phyloP scores from a whole-genome alignment of 2,797 vertebrate genomes.

The Myotis daubentonii region DNA sequence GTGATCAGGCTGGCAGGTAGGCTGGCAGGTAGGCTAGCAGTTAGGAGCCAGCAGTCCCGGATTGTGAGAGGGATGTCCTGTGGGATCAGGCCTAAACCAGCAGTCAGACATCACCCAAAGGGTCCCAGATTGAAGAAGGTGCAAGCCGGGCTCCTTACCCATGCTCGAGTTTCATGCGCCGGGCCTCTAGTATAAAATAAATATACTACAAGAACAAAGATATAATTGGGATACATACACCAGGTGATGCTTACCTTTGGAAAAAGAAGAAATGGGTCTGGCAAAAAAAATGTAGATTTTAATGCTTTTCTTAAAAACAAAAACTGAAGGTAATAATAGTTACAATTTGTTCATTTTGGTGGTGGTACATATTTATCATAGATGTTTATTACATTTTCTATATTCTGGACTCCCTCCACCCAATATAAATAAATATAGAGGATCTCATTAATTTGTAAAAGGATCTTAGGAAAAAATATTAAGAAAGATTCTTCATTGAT shows the following conservation, averaged over 20 bases:
- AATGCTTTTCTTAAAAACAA: neutral
- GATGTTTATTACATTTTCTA: neutral
- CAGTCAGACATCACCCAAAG: too few relatives aligned
- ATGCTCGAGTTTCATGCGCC: too few relatives aligned
- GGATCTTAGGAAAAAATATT: neutral
- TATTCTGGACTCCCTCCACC: neutral
- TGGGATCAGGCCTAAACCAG: too few relatives aligned
- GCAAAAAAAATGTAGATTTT: neutral
- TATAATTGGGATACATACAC: neutral
- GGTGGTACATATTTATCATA: neutral
- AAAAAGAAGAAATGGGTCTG: neutral
- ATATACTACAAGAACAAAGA: slow-evolving; percentile 20
- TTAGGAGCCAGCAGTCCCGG: too few relatives aligned
- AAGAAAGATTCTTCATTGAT: slow-evolving; percentile 7
- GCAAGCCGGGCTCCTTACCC: too few relatives aligned
- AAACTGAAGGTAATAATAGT: neutral
- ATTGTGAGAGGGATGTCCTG: too few relatives aligned
- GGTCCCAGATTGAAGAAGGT: too few relatives aligned
- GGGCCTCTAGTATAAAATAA: neutral
- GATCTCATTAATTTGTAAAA: neutral
- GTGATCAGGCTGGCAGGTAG: too few relatives aligned
- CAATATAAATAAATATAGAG: slow-evolving; percentile 20
- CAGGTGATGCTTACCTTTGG: neutral
- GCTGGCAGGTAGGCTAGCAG: too few relatives aligned
- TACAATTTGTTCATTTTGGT: slow-evolving; percentile 2